phyloP scores from a whole-genome alignment of 2,113 vertebrate species.

The Polyodon spathula region DNA sequence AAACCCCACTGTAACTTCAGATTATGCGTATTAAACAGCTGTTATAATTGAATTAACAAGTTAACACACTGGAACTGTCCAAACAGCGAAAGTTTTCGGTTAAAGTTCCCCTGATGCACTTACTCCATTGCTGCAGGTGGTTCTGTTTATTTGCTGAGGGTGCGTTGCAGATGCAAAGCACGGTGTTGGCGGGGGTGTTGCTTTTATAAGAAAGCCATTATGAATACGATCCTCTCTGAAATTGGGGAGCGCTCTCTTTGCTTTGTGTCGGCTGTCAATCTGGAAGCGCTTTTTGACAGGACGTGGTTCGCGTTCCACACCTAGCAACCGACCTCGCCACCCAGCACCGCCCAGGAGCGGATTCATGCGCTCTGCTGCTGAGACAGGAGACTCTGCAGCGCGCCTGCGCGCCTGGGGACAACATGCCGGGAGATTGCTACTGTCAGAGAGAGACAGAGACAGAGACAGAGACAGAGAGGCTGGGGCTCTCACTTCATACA shows the following conservation, averaged over 20 bases:
- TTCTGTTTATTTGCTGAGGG: constrained; percentile 42
- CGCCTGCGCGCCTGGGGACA: too few relatives aligned
- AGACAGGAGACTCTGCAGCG: background rate
- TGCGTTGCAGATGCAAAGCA: constrained; percentile 71
- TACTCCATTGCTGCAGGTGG: constrained; percentile 68
- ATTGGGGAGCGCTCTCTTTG: constrained; percentile 36
- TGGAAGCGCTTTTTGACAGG: constrained; percentile 45
- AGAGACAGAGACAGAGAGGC: too few relatives aligned
- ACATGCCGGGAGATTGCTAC: too few relatives aligned
- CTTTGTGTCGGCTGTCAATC: constrained; percentile 58
- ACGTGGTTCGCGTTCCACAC: constrained; percentile 60
- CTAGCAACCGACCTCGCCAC: constrained; percentile 69
- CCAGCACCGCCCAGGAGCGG: constrained; percentile 19
- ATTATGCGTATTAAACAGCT: background rate
- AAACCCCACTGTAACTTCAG: background rate
- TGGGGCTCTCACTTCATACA: too few relatives aligned
- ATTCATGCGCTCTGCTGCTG: constrained; percentile 40
- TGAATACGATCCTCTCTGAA: constrained; percentile 30
- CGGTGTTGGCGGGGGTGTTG: constrained; percentile 35
- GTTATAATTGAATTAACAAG: background rate
- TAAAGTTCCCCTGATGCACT: constrained; percentile 34
- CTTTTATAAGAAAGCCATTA: constrained; percentile 55
- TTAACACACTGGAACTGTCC: background rate
- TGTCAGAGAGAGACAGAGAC: too few relatives aligned
- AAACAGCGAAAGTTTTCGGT: too few relatives aligned